Evolutionary conservation across 2,113 vertebrate species (phyloP).

Genomic region (Python bivittatus): DNA sequence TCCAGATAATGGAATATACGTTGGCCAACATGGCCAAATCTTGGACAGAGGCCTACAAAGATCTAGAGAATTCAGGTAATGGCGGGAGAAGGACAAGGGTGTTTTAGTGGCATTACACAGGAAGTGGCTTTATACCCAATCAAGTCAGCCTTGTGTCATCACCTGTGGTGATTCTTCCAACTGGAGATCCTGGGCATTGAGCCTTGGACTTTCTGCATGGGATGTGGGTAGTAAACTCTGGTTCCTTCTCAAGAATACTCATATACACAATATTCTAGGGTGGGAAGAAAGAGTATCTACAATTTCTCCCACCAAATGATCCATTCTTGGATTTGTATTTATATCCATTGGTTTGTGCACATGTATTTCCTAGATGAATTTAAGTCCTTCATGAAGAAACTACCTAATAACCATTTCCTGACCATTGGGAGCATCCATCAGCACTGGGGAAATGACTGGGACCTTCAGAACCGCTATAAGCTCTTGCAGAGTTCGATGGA

Average conservation of each 20-base stretch:
- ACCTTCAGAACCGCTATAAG: constrained; percentile 96
- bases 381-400: constrained; percentile 96
- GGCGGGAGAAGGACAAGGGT: fast-evolving
- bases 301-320: not conserved
- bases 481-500: constrained; percentile 93
- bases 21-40: constrained; percentile 90
- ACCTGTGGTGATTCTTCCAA: not conserved
- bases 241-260: not conserved
- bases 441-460: constrained; percentile 98
- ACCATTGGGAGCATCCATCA: constrained; percentile 96
- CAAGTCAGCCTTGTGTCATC: not conserved
- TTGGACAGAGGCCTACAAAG: constrained; percentile 94
- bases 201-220: not conserved
- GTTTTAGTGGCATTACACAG: not conserved
- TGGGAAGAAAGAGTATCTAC: not conserved
- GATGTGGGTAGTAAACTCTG: not conserved
- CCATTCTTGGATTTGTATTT: not conserved
- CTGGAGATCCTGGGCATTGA: not conserved
- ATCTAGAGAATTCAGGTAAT: constrained; percentile 97
- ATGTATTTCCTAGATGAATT: constrained; percentile 87
- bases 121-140: not conserved
- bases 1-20: constrained; percentile 97
- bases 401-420: constrained; percentile 96
- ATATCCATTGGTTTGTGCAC: not conserved
- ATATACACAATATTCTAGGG: not conserved